Evolutionary conservation across 1,140 invertebrate species (phyloP).

Genomic region (Drosophila auraria): DNA sequence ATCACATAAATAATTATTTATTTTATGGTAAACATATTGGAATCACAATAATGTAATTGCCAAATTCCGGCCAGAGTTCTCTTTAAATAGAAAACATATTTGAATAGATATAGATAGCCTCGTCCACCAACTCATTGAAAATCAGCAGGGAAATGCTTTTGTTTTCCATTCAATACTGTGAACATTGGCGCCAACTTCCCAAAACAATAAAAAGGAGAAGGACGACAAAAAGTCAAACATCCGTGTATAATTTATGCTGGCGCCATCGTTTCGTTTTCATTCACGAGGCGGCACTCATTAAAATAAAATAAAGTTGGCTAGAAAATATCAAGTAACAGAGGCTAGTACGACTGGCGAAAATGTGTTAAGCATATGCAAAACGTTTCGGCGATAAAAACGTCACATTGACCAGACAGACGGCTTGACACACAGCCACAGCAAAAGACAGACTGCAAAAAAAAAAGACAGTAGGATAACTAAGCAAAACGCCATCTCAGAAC

Average conservation of each 20-base stretch:
- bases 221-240: constrained; percentile 34
- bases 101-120: constrained; percentile 23
- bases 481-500: constrained; percentile 29
- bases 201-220: constrained; percentile 24
- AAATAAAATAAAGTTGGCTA: constrained; percentile 44
- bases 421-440: constrained; percentile 27
- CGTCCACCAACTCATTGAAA: constrained; percentile 1
- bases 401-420: constrained; percentile 27
- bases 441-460: constrained; percentile 7
- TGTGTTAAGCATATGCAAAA: constrained; percentile 62
- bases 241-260: constrained; percentile 53
- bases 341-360: constrained; percentile 38
- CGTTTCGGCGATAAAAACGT: constrained; percentile 29
- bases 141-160: constrained; percentile 17
- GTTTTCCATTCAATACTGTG: constrained; percentile 29
- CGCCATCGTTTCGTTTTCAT: constrained; percentile 40
- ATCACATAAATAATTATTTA: constrained; percentile 1
- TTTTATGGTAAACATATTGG: constrained; percentile 3
- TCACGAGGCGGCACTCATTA: constrained; percentile 40
- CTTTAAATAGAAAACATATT: constrained; percentile 19
- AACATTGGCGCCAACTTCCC: constrained; percentile 25
- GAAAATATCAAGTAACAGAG: constrained; percentile 23
- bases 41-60: constrained; percentile 31
- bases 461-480: constrained; percentile 30
- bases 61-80: background rate